Conservation (phyloP, 2,113 vertebrate genomes). For the Ctenomys sociabilis region DNA sequence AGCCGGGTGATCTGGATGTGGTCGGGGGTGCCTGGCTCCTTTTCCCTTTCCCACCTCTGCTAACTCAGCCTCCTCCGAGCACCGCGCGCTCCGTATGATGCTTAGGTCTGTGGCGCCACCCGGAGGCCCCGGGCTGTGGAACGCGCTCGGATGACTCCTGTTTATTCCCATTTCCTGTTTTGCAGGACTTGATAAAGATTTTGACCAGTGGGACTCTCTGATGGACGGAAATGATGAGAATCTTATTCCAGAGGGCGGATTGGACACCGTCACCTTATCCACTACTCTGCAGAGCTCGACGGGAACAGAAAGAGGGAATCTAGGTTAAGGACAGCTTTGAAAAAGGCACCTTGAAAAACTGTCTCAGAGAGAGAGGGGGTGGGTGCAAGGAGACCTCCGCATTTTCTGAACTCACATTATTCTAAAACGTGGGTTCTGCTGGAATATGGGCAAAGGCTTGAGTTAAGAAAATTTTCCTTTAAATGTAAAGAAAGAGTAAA, state of each 20-base stretch:
- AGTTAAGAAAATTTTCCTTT: neutral
- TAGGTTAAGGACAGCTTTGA: neutral
- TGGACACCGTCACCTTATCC: constrained; percentile 73
- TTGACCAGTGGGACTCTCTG: constrained; percentile 93
- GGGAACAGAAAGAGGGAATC: constrained; percentile 33
- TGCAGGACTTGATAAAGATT: constrained; percentile 91
- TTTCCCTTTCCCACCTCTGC: fast-evolving
- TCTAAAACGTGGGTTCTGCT: neutral
- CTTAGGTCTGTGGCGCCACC: constrained; percentile 23
- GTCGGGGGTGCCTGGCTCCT: neutral
- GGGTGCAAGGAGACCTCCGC: neutral
- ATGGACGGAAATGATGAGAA: constrained; percentile 92
- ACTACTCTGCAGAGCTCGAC: constrained; percentile 47
- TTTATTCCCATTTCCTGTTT: constrained; percentile 41
- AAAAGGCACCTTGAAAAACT: constrained; percentile 6
- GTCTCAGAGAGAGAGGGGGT: neutral
- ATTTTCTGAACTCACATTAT: constrained; percentile 17
- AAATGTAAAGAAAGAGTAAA: constrained; percentile 3
- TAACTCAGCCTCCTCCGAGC: neutral
- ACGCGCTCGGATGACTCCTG: neutral
- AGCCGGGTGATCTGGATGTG: no score
- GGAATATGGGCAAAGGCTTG: neutral
- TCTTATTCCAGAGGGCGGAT: constrained; percentile 92
- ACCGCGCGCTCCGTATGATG: neutral
- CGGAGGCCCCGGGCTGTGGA: neutral